Evolutionary conservation across 2,113 vertebrate genomes (phyloP), one percentile per base, ranked within the genome.

Genomic region (Pungitius pungitius): DNA sequence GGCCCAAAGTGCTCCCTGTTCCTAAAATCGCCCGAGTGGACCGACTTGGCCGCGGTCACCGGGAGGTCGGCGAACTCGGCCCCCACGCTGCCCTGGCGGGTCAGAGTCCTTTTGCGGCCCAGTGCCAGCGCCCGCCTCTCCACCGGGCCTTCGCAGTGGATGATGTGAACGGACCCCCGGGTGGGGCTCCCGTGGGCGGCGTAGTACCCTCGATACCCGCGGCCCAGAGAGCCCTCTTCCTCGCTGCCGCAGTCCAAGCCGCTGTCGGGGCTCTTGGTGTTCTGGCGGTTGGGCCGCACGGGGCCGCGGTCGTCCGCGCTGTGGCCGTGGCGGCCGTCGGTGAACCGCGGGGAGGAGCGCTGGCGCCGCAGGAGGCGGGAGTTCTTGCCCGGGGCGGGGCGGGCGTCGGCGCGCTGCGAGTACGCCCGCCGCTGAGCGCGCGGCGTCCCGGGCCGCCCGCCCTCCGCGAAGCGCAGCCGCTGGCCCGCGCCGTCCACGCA

Each of bases 211-310:
- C 82, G 81, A 66, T 91, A 82, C 3, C 84, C 91, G 2, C 94
- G 86, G 82, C 90, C 93, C 11, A 94, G 71, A 14, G 91, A 93
- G 2, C 95, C 95, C 9, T 98, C 97, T 56, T 99, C 97, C 87
- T 98, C 96, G 1, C 98, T 98, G 69, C 96, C 97, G 2, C 98
- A 99, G 91, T 98, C 98, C 72, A 99, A 90, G n/a, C 97, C 97
- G 2, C 97, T 99, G 94, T 98, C 98, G 0, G 97, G 96, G 89
- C 98, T 99, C 69, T 97, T 94, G 4, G 95, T 94, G 86, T 89
- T 92, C 49, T 91, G 92, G 8, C 94, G 92, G 80, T 94, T 87
- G 57, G 67, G 74, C 57, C 89, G 87, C 20, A 86, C 92, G 76
- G 85, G 66, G 45, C 80, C 80, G 51, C 90, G 85, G 39, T 96